A percentile compares a stretch with the other conserved stretches of the same genome.
phyloP scores from a whole-genome alignment of 2,113 vertebrate genomes.

The Indicator indicator region DNA sequence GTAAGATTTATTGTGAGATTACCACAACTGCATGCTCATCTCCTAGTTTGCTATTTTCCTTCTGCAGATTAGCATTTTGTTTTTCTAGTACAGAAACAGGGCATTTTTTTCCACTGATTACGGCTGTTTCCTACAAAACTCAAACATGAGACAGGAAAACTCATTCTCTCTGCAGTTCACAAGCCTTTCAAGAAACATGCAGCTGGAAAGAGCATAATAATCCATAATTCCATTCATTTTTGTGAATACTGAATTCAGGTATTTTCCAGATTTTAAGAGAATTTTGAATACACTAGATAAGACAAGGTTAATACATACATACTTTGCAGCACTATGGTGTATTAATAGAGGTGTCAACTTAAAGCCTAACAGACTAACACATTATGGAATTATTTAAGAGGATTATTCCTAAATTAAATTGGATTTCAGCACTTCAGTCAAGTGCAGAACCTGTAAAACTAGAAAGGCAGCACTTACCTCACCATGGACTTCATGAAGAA shows the following conservation, averaged over 20 bases:
- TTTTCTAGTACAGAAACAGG: neutral
- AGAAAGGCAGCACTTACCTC: conserved; percentile 71
- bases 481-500: conserved; percentile 80
- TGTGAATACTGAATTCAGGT: neutral
- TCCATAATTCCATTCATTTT: neutral
- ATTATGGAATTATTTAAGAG: neutral
- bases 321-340: neutral
- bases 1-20: neutral
- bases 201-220: neutral
- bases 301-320: neutral
- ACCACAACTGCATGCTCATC: neutral
- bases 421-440: neutral
- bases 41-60: neutral
- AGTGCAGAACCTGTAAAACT: neutral
- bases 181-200: neutral
- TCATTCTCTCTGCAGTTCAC: neutral
- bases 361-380: neutral
- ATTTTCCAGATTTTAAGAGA: neutral
- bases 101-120: neutral
- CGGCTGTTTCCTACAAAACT: neutral
- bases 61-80: neutral
- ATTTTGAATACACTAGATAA: neutral
- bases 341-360: neutral
- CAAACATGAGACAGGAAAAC: neutral
- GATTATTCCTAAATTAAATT: neutral